phyloP scores from a whole-genome alignment of 1,140 invertebrate species.

The Pomacea maculata region DNA sequence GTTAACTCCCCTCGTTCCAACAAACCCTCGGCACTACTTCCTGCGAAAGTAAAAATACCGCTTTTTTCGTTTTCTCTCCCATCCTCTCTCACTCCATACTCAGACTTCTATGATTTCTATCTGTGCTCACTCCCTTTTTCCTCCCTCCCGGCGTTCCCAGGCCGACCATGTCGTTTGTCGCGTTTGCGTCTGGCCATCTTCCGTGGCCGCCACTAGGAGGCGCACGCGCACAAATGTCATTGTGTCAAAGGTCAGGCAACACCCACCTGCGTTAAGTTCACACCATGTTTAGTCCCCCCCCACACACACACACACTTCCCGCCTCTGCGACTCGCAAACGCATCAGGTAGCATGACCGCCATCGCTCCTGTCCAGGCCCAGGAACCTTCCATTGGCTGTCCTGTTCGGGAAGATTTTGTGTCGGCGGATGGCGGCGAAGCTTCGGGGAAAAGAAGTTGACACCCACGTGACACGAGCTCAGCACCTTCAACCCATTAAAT shows the following conservation, averaged over 20 bases:
- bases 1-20: no score
- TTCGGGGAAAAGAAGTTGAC: no score
- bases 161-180: background rate
- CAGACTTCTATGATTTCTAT: no score
- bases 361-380: background rate
- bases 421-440: no score
- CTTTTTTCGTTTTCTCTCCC: background rate
- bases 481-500: no score
- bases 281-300: background rate
- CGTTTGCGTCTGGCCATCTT: background rate
- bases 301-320: no score
- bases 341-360: background rate
- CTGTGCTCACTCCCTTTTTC: background rate
- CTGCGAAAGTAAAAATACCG: no score
- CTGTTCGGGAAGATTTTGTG: no score
- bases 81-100: background rate
- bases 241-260: background rate
- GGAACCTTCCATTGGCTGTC: no score
- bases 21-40: no score
- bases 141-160: no score
- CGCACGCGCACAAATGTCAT: background rate
- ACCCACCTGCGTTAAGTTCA: conserved; percentile 7
- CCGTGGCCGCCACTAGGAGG: background rate
- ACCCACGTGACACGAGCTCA: no score
- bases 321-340: background rate